Percentiles rank a stretch among this genome's conserved stretches.
Conservation (phyloP, 2,113 vertebrate species). For the Globicephala melas region DNA sequence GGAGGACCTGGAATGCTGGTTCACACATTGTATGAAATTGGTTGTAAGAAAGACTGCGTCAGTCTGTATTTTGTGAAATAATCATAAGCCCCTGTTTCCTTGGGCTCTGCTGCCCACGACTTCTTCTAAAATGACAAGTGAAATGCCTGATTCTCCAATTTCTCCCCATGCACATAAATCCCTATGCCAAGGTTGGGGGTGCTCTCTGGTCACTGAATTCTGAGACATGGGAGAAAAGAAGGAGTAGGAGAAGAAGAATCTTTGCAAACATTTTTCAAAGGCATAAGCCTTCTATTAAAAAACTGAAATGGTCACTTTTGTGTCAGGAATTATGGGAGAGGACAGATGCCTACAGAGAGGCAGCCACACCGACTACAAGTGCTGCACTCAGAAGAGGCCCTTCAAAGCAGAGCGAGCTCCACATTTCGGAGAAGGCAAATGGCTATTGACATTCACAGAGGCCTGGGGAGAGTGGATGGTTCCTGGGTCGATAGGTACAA, state of each 20-base stretch:
- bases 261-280: background rate
- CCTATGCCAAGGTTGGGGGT: background rate
- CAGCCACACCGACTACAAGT: background rate
- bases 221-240: background rate
- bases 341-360: background rate
- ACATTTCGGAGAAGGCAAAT: background rate
- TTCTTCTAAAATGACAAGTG: background rate
- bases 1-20: background rate
- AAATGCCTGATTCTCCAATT: background rate
- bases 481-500: background rate
- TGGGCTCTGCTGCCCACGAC: background rate
- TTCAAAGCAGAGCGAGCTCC: background rate
- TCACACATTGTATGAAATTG: background rate
- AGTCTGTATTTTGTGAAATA: background rate
- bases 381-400: background rate
- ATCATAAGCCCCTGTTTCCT: background rate
- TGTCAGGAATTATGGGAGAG: background rate
- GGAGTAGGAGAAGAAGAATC: background rate
- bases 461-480: background rate
- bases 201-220: background rate
- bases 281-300: background rate
- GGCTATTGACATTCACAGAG: background rate
- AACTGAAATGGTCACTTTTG: background rate
- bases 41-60: background rate
- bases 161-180: background rate